These are phyloP conservation scores for Leistus spinibarbis DNA, from an alignment of 2,888 invertebrate genomes.

Conservation along the genomic window DNA sequence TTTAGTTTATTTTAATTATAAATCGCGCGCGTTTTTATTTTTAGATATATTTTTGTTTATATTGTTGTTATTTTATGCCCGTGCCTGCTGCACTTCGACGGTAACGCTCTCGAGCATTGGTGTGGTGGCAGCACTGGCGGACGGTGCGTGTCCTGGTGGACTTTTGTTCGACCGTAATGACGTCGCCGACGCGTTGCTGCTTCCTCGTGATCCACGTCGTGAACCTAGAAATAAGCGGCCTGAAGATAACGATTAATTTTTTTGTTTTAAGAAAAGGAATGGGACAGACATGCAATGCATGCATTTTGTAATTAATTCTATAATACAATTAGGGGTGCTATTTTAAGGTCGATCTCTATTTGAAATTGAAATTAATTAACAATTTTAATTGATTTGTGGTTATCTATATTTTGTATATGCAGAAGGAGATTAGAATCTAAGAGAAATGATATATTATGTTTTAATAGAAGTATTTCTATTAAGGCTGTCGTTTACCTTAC, in stretches of 20 bases:
- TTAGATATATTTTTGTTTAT: too few species aligned
- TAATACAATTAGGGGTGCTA: background rate
- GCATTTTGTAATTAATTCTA: slow-evolving; percentile 58
- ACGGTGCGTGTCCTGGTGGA: slow-evolving; percentile 53
- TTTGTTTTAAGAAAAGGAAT: slow-evolving; percentile 7
- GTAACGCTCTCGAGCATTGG: slow-evolving; percentile 71
- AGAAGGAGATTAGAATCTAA: background rate
- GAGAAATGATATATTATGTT: background rate
- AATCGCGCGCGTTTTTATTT: background rate
- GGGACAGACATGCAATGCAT: slow-evolving; percentile 53
- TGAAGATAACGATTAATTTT: slow-evolving; percentile 44
- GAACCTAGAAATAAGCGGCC: slow-evolving; percentile 62
- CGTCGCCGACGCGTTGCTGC: slow-evolving; percentile 78
- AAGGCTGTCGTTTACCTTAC: too few species aligned
- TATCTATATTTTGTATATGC: too few species aligned
- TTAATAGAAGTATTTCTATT: too few species aligned
- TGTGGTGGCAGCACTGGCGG: slow-evolving; percentile 50
- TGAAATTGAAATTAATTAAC: background rate
- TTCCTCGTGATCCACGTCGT: slow-evolving; percentile 75
- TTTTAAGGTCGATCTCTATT: background rate
- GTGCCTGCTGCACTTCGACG: slow-evolving; percentile 76
- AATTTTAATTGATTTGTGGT: background rate
- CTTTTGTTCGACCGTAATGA: slow-evolving; percentile 72
- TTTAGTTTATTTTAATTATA: background rate
- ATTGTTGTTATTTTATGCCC: slow-evolving; percentile 56